Evolutionary conservation across 2,888 invertebrate genomes (phyloP), one percentile per base, ranked within the genome.

Genomic region (Dastarcus helophoroides): DNA sequence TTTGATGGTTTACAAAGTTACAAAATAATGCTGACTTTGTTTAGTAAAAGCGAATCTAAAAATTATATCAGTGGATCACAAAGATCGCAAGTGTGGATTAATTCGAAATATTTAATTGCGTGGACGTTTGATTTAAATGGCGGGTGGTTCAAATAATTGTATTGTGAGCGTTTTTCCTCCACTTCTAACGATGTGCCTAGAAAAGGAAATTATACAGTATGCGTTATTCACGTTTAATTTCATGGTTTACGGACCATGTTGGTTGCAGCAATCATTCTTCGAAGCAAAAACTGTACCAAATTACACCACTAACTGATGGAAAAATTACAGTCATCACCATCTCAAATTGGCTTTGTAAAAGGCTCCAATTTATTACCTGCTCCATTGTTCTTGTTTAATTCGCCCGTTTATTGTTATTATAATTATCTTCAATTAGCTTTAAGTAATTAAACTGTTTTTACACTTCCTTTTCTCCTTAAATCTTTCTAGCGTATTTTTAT

Each of bases 171-270:
- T 6, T 17, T 17, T 17, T 17, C n/a, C 19, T 17, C n/a, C n/a
- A n/a, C n/a, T 17, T 17, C 19, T 17, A 17, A 17, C n/a, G 19
- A 17, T 17, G 19, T 17, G 19, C n/a, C 19, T 17, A 17, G 6
- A n/a, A 14, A 29, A 22, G 29, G 19, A 32, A 35, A 35, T 34
- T 31, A 31, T 21, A 31, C 23, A 15, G 22, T 36, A 14, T 29
- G 15, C 35, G 37, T 39, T 38, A 30, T 38, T 37, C 37, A 39
- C 39, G 33, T 43, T 42, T 40, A 48, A 48, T 47, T 48, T 48
- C 48, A 48, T 44, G 48, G 44, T 47, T 47, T 47, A 40, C 43
- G 42, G 38, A 43, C 43, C 46, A 38, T 45, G 40, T 19, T 32
- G 36, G 32, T 35, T 26, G 32, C 38, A 41, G 41, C 40, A 43